Conservation (phyloP, 2,888 invertebrate genomes). For the Teinopalpus imperialis region DNA sequence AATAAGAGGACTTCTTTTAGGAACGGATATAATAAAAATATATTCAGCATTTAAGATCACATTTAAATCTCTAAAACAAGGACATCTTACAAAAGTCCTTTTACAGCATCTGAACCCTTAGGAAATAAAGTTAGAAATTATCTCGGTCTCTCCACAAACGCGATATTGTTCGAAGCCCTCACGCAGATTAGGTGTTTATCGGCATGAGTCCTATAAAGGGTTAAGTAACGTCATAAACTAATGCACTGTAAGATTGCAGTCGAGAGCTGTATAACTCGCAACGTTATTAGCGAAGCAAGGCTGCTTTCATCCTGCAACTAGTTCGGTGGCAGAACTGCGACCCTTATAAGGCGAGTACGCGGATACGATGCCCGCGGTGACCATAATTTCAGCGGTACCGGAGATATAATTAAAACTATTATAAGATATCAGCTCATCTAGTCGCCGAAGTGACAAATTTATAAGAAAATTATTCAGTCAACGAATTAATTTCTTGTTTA, state of each 20-base stretch:
- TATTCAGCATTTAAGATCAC: too few species aligned
- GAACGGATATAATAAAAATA: too few species aligned
- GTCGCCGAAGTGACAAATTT: conserved; percentile 31
- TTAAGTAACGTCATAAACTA: conserved; percentile 43
- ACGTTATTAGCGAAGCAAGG: conserved; percentile 57
- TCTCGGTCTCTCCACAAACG: conserved; percentile 15
- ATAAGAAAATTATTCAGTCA: conserved; percentile 27
- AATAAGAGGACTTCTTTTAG: too few species aligned
- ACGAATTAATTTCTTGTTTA: conserved; percentile 26
- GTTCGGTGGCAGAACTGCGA: conserved; percentile 61
- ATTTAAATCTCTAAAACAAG: too few species aligned
- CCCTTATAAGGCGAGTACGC: conserved; percentile 56
- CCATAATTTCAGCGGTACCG: conserved; percentile 34
- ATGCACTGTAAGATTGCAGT: conserved; percentile 36
- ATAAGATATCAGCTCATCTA: conserved; percentile 27
- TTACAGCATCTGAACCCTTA: too few species aligned
- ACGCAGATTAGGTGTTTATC: conserved; percentile 41
- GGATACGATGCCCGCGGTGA: conserved; percentile 48
- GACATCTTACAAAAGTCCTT: too few species aligned
- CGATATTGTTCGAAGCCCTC: conserved; percentile 26
- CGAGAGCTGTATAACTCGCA: conserved; percentile 35
- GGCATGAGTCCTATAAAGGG: conserved; percentile 38
- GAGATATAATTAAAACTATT: conserved; percentile 23
- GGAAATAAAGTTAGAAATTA: conserved; percentile 12
- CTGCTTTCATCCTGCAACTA: conserved; percentile 65